Evolutionary conservation across 2,797 vertebrate genomes (phyloP).

Genomic region (Megaceryle alcyon): DNA sequence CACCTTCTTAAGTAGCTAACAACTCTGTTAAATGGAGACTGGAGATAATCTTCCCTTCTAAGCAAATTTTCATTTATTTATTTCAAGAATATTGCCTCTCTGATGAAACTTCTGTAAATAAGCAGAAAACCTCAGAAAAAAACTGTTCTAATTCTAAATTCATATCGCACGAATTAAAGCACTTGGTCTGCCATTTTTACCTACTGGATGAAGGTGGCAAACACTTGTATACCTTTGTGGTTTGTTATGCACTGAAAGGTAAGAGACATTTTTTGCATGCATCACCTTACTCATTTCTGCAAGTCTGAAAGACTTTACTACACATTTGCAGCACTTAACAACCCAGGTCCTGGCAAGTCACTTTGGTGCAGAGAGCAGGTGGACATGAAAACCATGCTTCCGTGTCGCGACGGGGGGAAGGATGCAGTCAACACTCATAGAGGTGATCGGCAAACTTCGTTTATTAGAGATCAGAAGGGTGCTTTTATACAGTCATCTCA

Average conservation of each 20-base stretch:
- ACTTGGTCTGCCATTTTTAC: not conserved
- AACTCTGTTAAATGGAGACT: not conserved
- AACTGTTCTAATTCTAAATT: not conserved
- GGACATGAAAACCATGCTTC: not conserved
- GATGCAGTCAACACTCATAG: no score
- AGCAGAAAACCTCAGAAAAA: not conserved
- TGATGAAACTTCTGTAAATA: not conserved
- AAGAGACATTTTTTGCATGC: accelerated
- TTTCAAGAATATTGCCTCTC: not conserved
- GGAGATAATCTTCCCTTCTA: not conserved
- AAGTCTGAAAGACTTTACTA: not conserved
- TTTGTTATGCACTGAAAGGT: not conserved
- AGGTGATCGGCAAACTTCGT: no score
- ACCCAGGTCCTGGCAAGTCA: not conserved
- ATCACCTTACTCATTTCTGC: not conserved
- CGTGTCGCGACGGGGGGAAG: no score
- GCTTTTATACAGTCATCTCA: no score
- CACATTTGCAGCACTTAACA: not conserved
- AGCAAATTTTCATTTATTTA: not conserved
- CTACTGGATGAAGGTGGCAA: not conserved
- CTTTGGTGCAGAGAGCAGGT: not conserved
- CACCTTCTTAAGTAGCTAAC: not conserved
- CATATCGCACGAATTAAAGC: not conserved
- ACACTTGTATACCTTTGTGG: not conserved
- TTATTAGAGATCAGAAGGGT: no score